Conservation (phyloP, 2,113 vertebrate genomes). For the Echinops telfairi region DNA sequence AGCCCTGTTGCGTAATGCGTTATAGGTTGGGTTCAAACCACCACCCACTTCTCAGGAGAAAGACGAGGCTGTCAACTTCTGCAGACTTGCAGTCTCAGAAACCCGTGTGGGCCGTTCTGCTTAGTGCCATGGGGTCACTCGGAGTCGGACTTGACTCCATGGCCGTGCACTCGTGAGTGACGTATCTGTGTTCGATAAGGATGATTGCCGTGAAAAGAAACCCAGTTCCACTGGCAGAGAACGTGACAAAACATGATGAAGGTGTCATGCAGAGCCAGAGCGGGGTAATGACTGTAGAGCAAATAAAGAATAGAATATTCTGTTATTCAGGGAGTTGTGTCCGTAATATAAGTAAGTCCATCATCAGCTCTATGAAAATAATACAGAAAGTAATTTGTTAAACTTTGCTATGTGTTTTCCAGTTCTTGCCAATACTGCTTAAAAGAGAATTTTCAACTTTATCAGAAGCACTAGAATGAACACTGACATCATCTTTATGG, state of each 20-base stretch:
- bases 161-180: too few relatives aligned
- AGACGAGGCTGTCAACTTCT: too few relatives aligned
- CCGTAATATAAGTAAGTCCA: background rate
- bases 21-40: too few relatives aligned
- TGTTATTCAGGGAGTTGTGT: background rate
- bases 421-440: slow-evolving; percentile 25
- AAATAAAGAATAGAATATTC: background rate
- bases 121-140: too few relatives aligned
- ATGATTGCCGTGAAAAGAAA: background rate
- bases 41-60: too few relatives aligned
- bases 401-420: slow-evolving; percentile 30
- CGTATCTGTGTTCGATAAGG: background rate
- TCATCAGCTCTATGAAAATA: background rate
- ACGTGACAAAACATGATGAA: background rate
- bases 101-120: too few relatives aligned
- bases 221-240: background rate
- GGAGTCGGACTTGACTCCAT: too few relatives aligned
- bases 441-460: background rate
- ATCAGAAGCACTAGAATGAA: background rate
- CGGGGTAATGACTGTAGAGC: background rate
- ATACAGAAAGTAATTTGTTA: background rate
- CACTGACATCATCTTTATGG: background rate
- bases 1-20: too few relatives aligned
- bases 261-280: background rate
- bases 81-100: too few relatives aligned